A percentile compares a stretch with the other conserved stretches of the same genome.
phyloP scores from a whole-genome alignment of 2,113 vertebrate genomes.

The Phocoena phocoena region DNA sequence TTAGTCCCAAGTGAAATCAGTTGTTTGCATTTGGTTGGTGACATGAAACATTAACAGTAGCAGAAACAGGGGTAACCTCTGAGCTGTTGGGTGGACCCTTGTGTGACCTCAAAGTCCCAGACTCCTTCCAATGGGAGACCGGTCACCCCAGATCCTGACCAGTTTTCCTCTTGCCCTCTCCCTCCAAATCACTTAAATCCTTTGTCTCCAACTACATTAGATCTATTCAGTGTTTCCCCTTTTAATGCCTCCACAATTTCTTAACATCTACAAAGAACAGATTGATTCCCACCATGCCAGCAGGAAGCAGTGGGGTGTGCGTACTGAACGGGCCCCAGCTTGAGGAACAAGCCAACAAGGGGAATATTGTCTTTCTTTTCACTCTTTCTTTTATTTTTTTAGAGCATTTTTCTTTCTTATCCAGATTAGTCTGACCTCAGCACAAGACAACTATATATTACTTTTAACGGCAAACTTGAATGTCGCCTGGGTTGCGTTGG shows the following conservation, averaged over 20 bases:
- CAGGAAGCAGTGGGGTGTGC: conserved; percentile 78
- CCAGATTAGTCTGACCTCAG: conserved; percentile 81
- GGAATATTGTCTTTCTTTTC: conserved; percentile 80
- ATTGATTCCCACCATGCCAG: conserved; percentile 83
- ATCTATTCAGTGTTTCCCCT: conserved; percentile 81
- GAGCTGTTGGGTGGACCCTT: neutral
- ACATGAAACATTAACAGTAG: neutral
- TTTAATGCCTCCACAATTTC: conserved; percentile 80
- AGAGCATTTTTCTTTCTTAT: conserved; percentile 81
- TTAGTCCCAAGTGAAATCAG: neutral
- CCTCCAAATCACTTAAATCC: conserved; percentile 72
- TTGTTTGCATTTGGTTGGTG: neutral
- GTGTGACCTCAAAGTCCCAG: neutral
- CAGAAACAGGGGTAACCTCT: neutral
- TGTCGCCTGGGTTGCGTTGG: conserved; percentile 49
- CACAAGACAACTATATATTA: conserved; percentile 78
- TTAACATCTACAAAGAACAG: conserved; percentile 85
- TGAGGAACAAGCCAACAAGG: conserved; percentile 80
- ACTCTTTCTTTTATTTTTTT: conserved; percentile 64
- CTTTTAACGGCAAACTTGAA: conserved; percentile 74
- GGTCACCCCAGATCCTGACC: conserved; percentile 62
- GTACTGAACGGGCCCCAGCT: conserved; percentile 67
- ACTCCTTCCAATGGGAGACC: neutral
- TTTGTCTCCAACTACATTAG: conserved; percentile 84
- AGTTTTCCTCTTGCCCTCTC: conserved; percentile 68